Percentiles rank a stretch among this genome's conserved stretches.
These are phyloP conservation scores for Leptodactylus fuscus DNA, from an alignment of 2,113 vertebrate species.

Conservation along the genomic window DNA sequence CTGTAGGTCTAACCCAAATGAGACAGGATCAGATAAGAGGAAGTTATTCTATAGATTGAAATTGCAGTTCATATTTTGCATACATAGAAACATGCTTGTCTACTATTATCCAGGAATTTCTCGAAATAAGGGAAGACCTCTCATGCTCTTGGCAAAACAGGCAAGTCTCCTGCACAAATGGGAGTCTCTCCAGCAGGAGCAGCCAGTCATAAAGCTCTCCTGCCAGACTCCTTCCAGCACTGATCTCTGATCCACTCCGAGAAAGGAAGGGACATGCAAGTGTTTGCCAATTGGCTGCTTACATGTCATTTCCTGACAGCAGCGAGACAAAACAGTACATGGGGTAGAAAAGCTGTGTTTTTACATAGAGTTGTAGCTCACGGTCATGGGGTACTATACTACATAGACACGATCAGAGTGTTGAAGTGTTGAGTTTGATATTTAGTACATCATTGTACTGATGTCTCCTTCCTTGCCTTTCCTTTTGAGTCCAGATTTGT, in stretches of 20 bases:
- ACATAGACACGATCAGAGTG: neutral
- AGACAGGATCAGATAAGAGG: no score
- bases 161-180: neutral
- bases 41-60: no score
- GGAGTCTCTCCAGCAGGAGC: neutral
- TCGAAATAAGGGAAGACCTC: neutral
- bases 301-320: constrained; percentile 4
- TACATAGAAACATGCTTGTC: no score
- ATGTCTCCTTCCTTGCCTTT: no score
- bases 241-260: neutral
- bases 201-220: neutral
- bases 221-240: neutral
- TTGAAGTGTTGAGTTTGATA: neutral
- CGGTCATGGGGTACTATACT: no score
- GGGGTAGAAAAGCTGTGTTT: neutral
- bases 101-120: neutral
- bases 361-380: neutral
- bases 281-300: neutral
- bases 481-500: no score
- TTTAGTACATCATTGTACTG: no score
- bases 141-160: neutral
- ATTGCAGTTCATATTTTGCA: no score
- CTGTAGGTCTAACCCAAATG: no score
- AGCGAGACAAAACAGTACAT: neutral
- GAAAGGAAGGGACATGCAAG: neutral